Evolutionary conservation across 2,113 vertebrate species (phyloP), one percentile per base, ranked within the genome.

Genomic region (Thunnus maccoyii): DNA sequence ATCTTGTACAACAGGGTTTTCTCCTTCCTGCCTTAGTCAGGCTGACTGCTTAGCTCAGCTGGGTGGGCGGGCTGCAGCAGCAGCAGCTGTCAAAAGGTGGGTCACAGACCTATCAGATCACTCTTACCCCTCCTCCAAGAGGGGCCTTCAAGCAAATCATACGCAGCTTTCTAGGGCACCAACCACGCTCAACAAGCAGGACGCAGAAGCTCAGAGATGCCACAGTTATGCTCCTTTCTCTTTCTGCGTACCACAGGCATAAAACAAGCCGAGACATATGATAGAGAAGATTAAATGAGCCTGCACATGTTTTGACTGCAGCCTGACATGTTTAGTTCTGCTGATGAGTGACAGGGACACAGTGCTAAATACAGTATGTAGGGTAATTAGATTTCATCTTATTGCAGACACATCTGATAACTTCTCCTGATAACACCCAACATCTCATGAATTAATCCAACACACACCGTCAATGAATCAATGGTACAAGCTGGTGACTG

Each of bases 71-170:
- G 68, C 80, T 86, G 84, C 54, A 77, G 78, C 72, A 54, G 85
- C 78, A 82, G 87, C 90, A 89, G 88, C 85, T 90, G 90, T 91
- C 87, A 86, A 87, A 90, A 91, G 91, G 89, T 89, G 85, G 68
- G 86, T 82, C 76, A 80, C 83, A 82, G 90, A 85, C 84, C 79
- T 88, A 90, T 92, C 85, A 86, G 68, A 87, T 89, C 85, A 32
- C 80, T 77, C 44, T 65, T 52, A 80, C 90, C 91, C 92, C 86
- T 94, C 94, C 92, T 95, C 89, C 93, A 94, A 60, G 68, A 84
- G 51, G 50, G 62, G 82, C 89, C 80, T 85, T 77, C 78, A 81
- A 89, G 87, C 78, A 67, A 66, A 83, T 92, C 85, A 86, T 50
- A 89, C 47, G 27, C 62, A 56, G 84, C 83, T 91, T 94, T 92